Percentiles rank a stretch among this genome's conserved stretches.
phyloP scores from a whole-genome alignment of 2,888 invertebrate species.

The Parelbella ahira region DNA sequence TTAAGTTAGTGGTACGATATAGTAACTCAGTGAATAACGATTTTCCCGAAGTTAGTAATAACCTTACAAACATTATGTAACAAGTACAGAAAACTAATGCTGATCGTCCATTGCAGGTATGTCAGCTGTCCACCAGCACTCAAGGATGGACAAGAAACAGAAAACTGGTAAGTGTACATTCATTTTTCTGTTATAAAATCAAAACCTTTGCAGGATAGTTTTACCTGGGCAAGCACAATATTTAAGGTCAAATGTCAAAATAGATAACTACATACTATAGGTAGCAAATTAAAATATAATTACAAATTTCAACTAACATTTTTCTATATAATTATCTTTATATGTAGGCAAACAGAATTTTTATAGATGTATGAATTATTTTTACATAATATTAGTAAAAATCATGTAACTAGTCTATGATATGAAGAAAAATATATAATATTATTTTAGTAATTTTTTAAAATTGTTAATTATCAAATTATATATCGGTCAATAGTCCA shows the following conservation, averaged over 20 bases:
- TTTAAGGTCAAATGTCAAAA: conserved; percentile 8
- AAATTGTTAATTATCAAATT: too few species aligned
- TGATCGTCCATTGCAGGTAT: conserved; percentile 81
- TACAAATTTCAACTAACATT: too few species aligned
- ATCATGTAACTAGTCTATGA: too few species aligned
- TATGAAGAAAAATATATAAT: too few species aligned
- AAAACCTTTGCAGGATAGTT: not conserved
- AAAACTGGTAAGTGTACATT: conserved; percentile 84
- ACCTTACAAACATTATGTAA: conserved; percentile 78
- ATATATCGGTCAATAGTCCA: too few species aligned
- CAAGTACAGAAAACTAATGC: conserved; percentile 66
- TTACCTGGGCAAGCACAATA: not conserved
- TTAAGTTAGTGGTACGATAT: conserved; percentile 28
- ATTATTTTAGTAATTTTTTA: too few species aligned
- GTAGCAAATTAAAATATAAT: too few species aligned
- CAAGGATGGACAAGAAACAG: conserved; percentile 89
- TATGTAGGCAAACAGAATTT: too few species aligned
- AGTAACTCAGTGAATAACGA: conserved; percentile 36
- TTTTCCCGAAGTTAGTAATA: conserved; percentile 57
- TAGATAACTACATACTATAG: not conserved
- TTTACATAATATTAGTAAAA: too few species aligned
- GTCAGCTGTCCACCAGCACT: conserved; percentile 86
- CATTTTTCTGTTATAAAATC: not conserved
- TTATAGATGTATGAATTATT: too few species aligned
- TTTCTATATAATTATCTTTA: too few species aligned